phyloP scores from a whole-genome alignment of 2,113 vertebrate genomes.

The Gnathonemus echidnorhynchus region DNA sequence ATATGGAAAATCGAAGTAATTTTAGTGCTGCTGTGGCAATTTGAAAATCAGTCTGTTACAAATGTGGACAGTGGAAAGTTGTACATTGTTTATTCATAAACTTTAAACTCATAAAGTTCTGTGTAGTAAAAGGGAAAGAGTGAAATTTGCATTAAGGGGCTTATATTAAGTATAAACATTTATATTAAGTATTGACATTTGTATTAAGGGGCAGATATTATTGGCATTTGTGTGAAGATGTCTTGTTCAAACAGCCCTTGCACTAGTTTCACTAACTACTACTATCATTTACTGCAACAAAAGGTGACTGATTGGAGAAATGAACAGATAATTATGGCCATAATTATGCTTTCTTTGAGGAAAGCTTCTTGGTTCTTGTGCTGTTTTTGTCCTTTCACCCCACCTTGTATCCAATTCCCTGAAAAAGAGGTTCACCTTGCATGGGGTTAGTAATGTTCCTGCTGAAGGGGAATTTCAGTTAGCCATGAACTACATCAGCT shows the following conservation, averaged over 20 bases:
- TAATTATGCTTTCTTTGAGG: not conserved
- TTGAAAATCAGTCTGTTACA: not conserved
- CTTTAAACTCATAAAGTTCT: not conserved
- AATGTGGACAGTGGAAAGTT: not conserved
- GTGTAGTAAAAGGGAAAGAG: not conserved
- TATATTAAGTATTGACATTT: not conserved
- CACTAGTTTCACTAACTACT: not conserved
- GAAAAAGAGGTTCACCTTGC: not conserved
- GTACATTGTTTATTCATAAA: not conserved
- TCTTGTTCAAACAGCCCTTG: not conserved
- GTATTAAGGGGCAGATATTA: not conserved
- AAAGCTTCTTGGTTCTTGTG: not conserved
- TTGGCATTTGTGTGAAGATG: not conserved
- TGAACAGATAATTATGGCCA: not conserved
- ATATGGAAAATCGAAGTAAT: not conserved
- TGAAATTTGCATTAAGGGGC: not conserved
- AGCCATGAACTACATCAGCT: not conserved
- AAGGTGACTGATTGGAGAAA: not conserved
- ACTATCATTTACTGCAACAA: not conserved
- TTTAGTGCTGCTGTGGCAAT: not conserved
- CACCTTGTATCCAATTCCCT: not conserved
- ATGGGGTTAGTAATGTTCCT: not conserved
- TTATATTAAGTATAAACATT: too few relatives aligned
- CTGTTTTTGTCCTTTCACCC: not conserved
- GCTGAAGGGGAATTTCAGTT: not conserved